A percentile compares a stretch with the other conserved stretches of the same genome.
Evolutionary conservation across 1,140 invertebrate species (phyloP).

Genomic region (Ceratosolen fusciceps): DNA sequence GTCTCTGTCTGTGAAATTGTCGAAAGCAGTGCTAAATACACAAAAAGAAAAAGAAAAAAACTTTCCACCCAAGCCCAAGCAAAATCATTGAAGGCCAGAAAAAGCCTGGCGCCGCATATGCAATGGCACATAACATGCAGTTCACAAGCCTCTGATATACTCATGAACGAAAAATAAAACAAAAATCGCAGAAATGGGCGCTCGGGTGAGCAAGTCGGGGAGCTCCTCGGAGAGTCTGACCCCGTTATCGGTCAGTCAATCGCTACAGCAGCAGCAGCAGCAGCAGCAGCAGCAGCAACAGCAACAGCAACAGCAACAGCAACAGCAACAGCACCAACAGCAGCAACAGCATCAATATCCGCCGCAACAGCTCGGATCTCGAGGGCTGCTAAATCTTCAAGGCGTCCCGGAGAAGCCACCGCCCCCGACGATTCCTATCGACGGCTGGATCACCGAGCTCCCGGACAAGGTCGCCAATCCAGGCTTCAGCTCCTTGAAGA

Average conservation of each 20-base stretch:
- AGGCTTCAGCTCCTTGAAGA: slow-evolving; percentile 11
- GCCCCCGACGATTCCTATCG: neutral
- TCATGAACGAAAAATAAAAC: too few relatives aligned
- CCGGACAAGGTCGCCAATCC: neutral
- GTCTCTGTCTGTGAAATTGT: too few relatives aligned
- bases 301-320: too few relatives aligned
- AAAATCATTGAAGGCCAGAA: too few relatives aligned
- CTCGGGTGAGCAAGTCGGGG: slow-evolving; percentile 64
- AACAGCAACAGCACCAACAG: too few relatives aligned
- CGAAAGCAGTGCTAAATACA: too few relatives aligned
- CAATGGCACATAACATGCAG: neutral
- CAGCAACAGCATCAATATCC: too few relatives aligned
- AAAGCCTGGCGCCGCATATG: neutral
- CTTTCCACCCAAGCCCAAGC: too few relatives aligned
- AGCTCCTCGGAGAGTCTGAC: slow-evolving; percentile 53
- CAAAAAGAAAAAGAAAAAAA: too few relatives aligned
- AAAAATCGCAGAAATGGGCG: slow-evolving; percentile 57
- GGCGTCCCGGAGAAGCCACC: neutral
- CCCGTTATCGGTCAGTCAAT: neutral
- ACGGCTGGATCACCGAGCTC: slow-evolving; percentile 17
- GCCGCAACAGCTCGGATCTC: slow-evolving; percentile 2
- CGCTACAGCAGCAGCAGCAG: neutral
- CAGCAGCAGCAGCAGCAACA: too few relatives aligned
- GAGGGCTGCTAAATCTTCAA: slow-evolving; percentile 4
- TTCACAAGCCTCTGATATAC: neutral